Evolutionary conservation across 2,113 vertebrate genomes (phyloP).

Genomic region (Hippopotamus amphibius): DNA sequence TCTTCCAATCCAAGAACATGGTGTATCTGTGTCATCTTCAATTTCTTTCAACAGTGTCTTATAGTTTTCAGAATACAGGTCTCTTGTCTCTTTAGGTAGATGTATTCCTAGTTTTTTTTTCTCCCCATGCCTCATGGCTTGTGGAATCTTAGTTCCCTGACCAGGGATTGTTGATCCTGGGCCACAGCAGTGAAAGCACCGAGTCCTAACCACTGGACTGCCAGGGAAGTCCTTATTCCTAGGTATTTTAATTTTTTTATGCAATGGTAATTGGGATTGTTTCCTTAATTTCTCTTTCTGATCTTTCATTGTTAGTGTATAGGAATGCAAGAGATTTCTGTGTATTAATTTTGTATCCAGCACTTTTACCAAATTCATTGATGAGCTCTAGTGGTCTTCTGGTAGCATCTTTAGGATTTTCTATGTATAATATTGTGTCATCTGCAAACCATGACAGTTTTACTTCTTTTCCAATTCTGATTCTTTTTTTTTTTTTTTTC

Average conservation of each 20-base stretch:
- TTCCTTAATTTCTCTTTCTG: not conserved
- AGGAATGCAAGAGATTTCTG: not conserved
- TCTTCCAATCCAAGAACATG: too few species aligned
- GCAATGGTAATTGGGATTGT: not conserved
- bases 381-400: not conserved
- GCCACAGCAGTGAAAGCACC: too few species aligned
- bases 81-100: too few species aligned
- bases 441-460: not conserved
- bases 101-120: too few species aligned
- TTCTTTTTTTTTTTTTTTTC: not conserved
- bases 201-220: too few species aligned
- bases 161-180: too few species aligned
- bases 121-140: too few species aligned
- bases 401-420: not conserved
- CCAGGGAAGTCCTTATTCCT: too few species aligned
- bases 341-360: not conserved
- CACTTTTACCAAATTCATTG: not conserved
- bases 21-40: too few species aligned
- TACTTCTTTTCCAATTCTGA: not conserved
- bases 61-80: too few species aligned
- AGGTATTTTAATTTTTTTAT: not conserved
- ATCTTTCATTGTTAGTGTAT: not conserved
- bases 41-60: too few species aligned
- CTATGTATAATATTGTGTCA: not conserved
- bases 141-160: too few species aligned